Conservation (phyloP, 2,888 invertebrate genomes). For the Nymphalis polychloros region DNA sequence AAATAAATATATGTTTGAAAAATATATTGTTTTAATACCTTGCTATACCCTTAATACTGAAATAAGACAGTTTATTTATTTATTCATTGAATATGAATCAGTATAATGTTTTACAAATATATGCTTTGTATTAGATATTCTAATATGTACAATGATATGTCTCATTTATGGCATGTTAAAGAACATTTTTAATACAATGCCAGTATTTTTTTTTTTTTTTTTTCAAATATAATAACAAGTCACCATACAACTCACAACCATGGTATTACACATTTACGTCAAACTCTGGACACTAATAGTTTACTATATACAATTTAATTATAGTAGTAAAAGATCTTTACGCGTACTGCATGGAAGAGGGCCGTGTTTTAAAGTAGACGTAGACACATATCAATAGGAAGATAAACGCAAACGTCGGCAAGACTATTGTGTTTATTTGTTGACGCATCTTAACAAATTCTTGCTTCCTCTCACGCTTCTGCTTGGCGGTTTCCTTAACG, state of each 20-base stretch:
- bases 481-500: constrained; percentile 90
- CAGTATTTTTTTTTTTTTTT: background rate
- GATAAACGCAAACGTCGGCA: constrained; percentile 87
- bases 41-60: constrained; percentile 3
- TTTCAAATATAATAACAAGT: constrained; percentile 6
- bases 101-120: background rate
- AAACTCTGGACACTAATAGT: constrained; percentile 26
- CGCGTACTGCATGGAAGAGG: constrained; percentile 72
- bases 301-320: constrained; percentile 37
- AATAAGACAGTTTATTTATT: background rate
- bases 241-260: constrained; percentile 39
- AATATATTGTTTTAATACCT: constrained; percentile 6
- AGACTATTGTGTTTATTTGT: constrained; percentile 88
- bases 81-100: background rate
- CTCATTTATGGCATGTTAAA: constrained; percentile 26
- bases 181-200: background rate
- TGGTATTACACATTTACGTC: constrained; percentile 23
- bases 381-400: constrained; percentile 87
- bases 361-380: constrained; percentile 90
- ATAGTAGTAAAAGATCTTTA: constrained; percentile 42
- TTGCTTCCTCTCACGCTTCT: constrained; percentile 91
- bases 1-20: constrained; percentile 20
- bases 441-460: constrained; percentile 90
- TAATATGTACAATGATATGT: constrained; percentile 38
- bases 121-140: constrained; percentile 1